Base-by-base conservation (phyloP, 2,888 invertebrate genomes). In the Dolichopus griseipennis region DNA sequence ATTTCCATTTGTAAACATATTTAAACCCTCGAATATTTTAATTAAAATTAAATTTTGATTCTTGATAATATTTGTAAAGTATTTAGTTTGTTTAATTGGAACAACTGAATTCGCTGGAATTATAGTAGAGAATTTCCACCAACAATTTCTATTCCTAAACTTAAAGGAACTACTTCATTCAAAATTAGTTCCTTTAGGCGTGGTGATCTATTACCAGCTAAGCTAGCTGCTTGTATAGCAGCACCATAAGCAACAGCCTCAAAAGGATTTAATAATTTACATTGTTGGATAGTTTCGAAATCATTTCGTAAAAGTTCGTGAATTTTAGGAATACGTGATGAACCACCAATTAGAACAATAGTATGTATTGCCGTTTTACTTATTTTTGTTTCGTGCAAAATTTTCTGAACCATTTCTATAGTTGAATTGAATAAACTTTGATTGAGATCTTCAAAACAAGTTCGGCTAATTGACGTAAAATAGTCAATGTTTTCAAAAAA, bases 321-420 rank as follows among this genome's bases (percentile, higher is more conserved):
- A 97, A 84, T 79, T 96, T 95, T 81, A 97, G 96, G 79, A 97
- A 97, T 41, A 12, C 41, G 41, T 2, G 41, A 12, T 9, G 41
- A 41, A 12, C 41, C 41, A 41, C 41, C 41, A 41, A 41, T 15
- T 2, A 41, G 8, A 5, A 41, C 41, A 15, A 41, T 9, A 12
- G 3, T 15, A 41, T 41, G 3, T 6, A 41, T 15, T 41, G 41
- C 9, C 1, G 12, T 9, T 15, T 41, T 41, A 41, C 8, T 15
- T 9, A 41, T 15, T 7, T 41, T 41, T 1, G 1, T 15, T 12
- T 2, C 41, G 8, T 9, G 3, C 2, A 41, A 15, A 41, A 41
- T 9, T 6, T 15, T 41, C 15, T 41, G 12, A 12, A 41, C 8
- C 12, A 9, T 9, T 12, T 2, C 15, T 9, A 41, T 41, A 15